These are phyloP conservation scores for Oscheius sp. DNA, from an alignment of 2,888 invertebrate genomes.

Conservation along the genomic window DNA sequence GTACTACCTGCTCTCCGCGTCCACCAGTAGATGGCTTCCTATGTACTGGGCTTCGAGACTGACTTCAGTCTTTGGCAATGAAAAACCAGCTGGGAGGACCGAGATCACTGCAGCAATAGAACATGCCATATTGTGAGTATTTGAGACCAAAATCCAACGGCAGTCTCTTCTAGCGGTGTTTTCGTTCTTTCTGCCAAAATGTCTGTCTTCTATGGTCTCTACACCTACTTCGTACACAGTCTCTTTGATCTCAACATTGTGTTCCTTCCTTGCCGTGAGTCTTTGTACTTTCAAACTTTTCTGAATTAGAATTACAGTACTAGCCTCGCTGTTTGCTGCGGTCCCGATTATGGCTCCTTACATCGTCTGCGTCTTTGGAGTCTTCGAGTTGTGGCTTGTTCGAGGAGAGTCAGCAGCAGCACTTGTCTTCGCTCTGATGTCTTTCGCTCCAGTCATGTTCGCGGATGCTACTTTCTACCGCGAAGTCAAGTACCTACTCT, in stretches of 20 bases:
- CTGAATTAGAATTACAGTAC: conserved; percentile 77
- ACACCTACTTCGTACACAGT: conserved; percentile 97
- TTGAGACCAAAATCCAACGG: neutral
- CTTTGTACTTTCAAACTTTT: neutral
- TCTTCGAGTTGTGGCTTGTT: conserved; percentile 92
- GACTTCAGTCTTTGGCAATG: neutral
- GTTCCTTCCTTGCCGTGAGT: conserved; percentile 79
- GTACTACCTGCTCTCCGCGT: conserved; percentile 91
- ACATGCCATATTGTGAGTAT: conserved; percentile 75
- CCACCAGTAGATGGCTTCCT: conserved; percentile 89
- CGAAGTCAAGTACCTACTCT: conserved; percentile 84
- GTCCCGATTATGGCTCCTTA: conserved; percentile 96
- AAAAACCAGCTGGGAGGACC: conserved; percentile 21
- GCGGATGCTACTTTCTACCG: conserved; percentile 95
- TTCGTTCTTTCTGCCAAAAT: conserved; percentile 96
- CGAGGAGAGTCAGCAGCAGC: conserved; percentile 74
- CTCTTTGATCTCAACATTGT: conserved; percentile 92
- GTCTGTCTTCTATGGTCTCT: conserved; percentile 94
- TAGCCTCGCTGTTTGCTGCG: conserved; percentile 92
- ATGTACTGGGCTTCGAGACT: conserved; percentile 77
- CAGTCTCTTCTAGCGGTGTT: conserved; percentile 81
- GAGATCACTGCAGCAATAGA: conserved; percentile 75
- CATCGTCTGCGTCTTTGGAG: conserved; percentile 92
- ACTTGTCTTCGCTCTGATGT: conserved; percentile 82
- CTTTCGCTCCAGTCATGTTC: conserved; percentile 89